Evolutionary conservation across 1,140 invertebrate genomes (phyloP).

Genomic region (Nylanderia fulva): DNA sequence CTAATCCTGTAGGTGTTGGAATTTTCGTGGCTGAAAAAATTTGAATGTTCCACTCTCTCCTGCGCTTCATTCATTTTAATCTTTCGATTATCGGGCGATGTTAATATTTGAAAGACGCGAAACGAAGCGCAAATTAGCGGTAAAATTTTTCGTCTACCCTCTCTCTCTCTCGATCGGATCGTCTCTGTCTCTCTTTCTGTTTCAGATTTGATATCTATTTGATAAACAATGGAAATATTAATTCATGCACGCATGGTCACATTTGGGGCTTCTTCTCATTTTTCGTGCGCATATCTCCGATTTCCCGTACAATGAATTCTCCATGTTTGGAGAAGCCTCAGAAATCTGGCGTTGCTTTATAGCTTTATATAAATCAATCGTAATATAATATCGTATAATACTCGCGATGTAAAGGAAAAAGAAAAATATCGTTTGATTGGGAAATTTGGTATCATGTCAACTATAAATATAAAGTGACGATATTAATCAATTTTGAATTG

Average conservation of each 20-base stretch:
- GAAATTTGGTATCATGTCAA: background rate
- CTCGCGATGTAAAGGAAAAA: constrained; percentile 14
- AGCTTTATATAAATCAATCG: constrained; percentile 46
- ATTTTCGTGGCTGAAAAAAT: constrained; percentile 33
- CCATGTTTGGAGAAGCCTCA: constrained; percentile 35
- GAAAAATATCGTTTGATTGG: constrained; percentile 30
- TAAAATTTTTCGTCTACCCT: constrained; percentile 12
- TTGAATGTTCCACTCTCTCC: background rate
- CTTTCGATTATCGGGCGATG: constrained; percentile 19
- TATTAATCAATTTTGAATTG: constrained; percentile 21
- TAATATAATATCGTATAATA: constrained; percentile 42
- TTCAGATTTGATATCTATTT: constrained; percentile 44
- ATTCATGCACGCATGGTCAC: constrained; percentile 19
- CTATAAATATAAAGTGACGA: background rate
- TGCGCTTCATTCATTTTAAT: constrained; percentile 29
- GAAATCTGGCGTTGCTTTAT: constrained; percentile 28
- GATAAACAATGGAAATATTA: constrained; percentile 56
- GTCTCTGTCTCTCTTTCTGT: background rate
- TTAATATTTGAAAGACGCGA: constrained; percentile 52
- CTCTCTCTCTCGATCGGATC: background rate
- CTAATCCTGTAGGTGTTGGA: background rate
- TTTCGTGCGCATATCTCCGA: constrained; percentile 44
- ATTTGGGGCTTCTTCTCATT: constrained; percentile 49
- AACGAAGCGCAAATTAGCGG: constrained; percentile 15
- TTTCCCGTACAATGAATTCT: constrained; percentile 54